Conservation (phyloP, 2,113 vertebrate species). For the Hemicordylus capensis region DNA sequence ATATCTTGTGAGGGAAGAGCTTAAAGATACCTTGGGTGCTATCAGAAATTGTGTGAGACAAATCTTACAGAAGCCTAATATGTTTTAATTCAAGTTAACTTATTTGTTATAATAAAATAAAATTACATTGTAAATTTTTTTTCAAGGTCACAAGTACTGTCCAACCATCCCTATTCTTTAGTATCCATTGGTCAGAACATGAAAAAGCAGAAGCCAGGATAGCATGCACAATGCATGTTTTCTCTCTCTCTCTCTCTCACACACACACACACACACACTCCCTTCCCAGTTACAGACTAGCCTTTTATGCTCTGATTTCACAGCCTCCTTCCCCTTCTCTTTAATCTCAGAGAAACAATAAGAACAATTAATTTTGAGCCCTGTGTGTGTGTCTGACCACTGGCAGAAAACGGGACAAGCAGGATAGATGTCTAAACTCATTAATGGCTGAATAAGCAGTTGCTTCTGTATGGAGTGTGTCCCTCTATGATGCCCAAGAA, state of each 20-base stretch:
- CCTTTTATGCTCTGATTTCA: not conserved
- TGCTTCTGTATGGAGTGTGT: not conserved
- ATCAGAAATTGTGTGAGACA: not conserved
- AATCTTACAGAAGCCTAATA: not conserved
- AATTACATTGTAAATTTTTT: not conserved
- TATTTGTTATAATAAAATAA: not conserved
- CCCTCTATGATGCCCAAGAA: not conserved
- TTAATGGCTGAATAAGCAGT: not conserved
- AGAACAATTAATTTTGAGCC: too few species aligned
- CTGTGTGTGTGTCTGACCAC: too few species aligned
- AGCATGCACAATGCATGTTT: too few species aligned
- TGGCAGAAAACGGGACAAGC: not conserved
- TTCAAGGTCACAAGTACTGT: not conserved
- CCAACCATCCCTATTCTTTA: not conserved
- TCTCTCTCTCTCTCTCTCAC: too few species aligned
- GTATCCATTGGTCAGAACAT: not conserved
- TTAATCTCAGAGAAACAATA: not conserved
- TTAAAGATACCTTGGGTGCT: not conserved
- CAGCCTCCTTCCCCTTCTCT: not conserved
- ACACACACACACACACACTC: not conserved
- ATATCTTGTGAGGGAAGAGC: not conserved
- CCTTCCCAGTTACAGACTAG: fast-evolving
- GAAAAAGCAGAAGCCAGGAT: not conserved
- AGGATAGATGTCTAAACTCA: not conserved
- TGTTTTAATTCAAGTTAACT: not conserved